phyloP scores from a whole-genome alignment of 2,797 vertebrate genomes.

The Chaetodon trifasciatus region DNA sequence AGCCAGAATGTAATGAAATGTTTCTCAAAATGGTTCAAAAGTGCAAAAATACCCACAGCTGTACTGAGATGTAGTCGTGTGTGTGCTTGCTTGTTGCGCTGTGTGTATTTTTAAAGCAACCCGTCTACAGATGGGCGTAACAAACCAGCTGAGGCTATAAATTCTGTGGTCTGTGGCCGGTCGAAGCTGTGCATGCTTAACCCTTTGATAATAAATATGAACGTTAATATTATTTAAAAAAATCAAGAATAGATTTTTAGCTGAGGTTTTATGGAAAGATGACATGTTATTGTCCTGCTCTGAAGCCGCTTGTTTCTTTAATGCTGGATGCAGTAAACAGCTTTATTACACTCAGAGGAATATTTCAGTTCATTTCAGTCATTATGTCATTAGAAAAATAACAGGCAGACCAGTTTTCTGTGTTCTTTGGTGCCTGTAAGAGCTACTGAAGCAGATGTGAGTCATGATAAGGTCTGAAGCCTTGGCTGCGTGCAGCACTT shows the following conservation, averaged over 20 bases:
- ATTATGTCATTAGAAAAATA: background rate
- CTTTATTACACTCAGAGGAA: background rate
- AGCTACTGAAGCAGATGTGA: background rate
- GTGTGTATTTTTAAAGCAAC: slow-evolving; percentile 1
- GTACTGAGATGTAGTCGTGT: background rate
- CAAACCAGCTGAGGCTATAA: slow-evolving; percentile 23
- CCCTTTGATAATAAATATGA: slow-evolving; percentile 16
- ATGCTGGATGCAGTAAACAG: background rate
- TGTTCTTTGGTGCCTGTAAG: background rate
- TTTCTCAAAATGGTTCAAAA: background rate
- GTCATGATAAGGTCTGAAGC: background rate
- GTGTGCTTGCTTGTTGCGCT: background rate
- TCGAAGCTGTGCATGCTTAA: background rate
- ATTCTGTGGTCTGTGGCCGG: slow-evolving; percentile 10
- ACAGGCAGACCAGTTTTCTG: background rate
- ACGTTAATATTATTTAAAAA: background rate
- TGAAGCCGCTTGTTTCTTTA: background rate
- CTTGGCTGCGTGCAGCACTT: background rate
- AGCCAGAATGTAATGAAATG: background rate
- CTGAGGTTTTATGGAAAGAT: background rate
- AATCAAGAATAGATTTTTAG: background rate
- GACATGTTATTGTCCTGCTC: background rate
- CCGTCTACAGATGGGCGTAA: slow-evolving; percentile 2
- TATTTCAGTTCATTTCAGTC: background rate
- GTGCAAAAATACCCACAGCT: background rate